Base-by-base conservation (phyloP, 2,888 invertebrate genomes). In the Drosophila histrio region DNA sequence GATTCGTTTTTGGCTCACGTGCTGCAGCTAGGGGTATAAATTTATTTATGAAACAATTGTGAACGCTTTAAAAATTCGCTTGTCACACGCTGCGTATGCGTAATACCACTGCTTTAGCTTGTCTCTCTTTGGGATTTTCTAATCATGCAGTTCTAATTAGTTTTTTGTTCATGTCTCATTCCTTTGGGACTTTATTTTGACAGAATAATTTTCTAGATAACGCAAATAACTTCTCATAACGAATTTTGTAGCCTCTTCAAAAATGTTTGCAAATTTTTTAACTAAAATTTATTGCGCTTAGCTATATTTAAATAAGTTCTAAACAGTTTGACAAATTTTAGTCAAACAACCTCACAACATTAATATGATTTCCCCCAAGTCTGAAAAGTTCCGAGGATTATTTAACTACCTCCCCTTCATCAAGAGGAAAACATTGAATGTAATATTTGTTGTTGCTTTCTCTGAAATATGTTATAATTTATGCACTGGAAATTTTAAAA, bases 1-100 rank as follows among this genome's bases (percentile, higher is more conserved):
- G 56, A 34, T 67, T 49, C 38, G 49, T 47, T 72, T 44, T 68
- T 73, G 61, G 74, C 69, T 76, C 87, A 84, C 82, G 82, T 82
- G 87, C 73, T 57, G 66, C 68, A 50, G 32, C 13, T 46, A 13
- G 3, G 50, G 13, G 9, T 28, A 19, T 5, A 34, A 21, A 52
- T 6, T 13, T 28, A 50, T 69, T 57, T 59, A 46, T 62, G 36
- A 49, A 66, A 60, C 32, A 39, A 53, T 17, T 53, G 36, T 11
- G 24, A 56, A 39, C n/a, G 53, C 60, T 59, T 61, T 43, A 61
- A 63, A 66, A 21, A 69, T 41, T 11, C 15, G 56, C 24, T 34
- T 60, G 72, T 61, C 57, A 58, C 19, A 54, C 13, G 44, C 28
- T 54, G 66, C 77, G 61, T 73, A 71, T 73, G 66, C 41, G 54